Base-by-base conservation (phyloP, 37 sponge, comb jelly and placozoan species). In the Oscarella lobularis region DNA sequence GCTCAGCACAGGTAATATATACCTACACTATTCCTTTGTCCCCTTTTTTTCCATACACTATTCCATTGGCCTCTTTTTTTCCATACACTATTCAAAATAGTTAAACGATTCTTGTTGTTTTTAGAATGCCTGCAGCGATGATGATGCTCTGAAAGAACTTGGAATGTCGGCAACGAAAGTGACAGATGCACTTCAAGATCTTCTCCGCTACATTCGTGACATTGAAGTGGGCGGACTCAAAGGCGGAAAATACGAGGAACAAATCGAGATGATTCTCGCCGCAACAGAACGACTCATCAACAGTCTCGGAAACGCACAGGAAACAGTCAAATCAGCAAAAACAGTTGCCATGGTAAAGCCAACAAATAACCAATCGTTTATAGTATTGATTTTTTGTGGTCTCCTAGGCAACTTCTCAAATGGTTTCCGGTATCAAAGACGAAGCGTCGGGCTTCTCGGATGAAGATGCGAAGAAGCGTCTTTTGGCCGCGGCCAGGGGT, bases 111-210 rank as follows among this genome's bases (percentile, higher is more conserved):
- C 20, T 48, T 48, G 20, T 48, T 48, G 9, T 48, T 48, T 27
- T 48, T 65, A 87, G 89, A 83, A 83, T 0, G 90, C 87, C 0
- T 89, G 93, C 83, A 82, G 74, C n/a, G 96, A 95, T 84, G 96
- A 88, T 67, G 89, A 88, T 66, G 89, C 89, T 20, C 84, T 91
- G 27, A 38, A 82, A 36, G 89, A 87, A 39, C 81, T 95, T 0
- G 92, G 92, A 6, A 84, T 80, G 38, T 87, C 96, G 3, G 96
- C 96, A 9, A 67, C 48, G 73, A 74, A 67, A 2, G 80, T 84
- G 31, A 84, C 85, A 0, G 76, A 84, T 66, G 74, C 85, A 35
- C 72, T 84, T 29, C 76, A 74, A 37, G 41, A 33, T 31, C 85
- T 84, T 38, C 39, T 84, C 54, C 29, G 1, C 38, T 38, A 80